These are phyloP conservation scores for Phoebastria nigripes DNA, from an alignment of 2,797 vertebrate genomes.

Conservation along the genomic window DNA sequence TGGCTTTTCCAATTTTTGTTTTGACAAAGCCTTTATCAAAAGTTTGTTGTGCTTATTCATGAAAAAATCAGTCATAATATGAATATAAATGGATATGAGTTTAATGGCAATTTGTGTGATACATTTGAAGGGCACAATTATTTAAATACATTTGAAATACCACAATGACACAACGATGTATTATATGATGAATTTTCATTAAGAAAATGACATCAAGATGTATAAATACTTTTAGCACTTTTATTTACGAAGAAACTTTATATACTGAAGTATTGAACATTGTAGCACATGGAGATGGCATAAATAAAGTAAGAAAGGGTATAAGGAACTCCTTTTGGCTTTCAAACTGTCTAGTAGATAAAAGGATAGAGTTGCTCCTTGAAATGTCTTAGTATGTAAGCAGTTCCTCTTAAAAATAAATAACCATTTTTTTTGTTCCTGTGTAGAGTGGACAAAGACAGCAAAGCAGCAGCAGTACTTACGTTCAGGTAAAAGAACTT, in stretches of 20 bases:
- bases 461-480: slow-evolving; percentile 11
- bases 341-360: not conserved
- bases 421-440: not conserved
- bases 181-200: not conserved
- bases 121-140: not conserved
- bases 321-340: not conserved
- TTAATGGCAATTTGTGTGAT: not conserved
- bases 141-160: not conserved
- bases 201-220: not conserved
- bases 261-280: not conserved
- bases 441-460: slow-evolving; percentile 4
- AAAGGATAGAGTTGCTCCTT: not conserved
- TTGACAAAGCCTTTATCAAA: not conserved
- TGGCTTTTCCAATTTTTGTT: not conserved
- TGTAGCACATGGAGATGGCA: not conserved
- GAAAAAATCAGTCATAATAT: not conserved
- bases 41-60: not conserved
- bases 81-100: not conserved
- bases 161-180: not conserved
- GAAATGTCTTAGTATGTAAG: not conserved
- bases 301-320: not conserved
- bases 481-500: not conserved
- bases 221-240: not conserved
- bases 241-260: not conserved
- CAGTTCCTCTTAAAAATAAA: not conserved